Base-by-base conservation (phyloP, 1,140 invertebrate genomes). In the Eueides isabella region DNA sequence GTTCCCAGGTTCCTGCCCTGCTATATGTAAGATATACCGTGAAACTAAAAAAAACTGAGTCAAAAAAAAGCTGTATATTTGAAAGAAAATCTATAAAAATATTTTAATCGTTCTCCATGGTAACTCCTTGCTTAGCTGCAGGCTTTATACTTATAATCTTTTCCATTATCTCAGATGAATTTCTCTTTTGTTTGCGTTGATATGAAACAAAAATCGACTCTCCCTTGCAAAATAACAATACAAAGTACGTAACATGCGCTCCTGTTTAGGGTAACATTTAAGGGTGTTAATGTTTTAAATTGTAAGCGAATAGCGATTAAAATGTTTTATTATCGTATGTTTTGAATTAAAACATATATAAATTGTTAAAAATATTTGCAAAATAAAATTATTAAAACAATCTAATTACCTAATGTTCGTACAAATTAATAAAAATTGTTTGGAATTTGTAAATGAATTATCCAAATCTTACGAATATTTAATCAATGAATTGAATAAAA, bases 141-240 rank as follows among this genome's bases (percentile, higher is more conserved):
- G 61, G 61, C 61, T 63, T 31, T 31, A 63, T 31, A 16, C 44
- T 67, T 44, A 67, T 69, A 77, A 77, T 77, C 71, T 74, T 26
- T 61, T 78, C 30, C 61, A 78, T 78, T 78, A 71, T 76, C 66
- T 68, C 69, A 63, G 72, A 78, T 65, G 72, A 75, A 72, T 63
- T 66, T 72, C 67, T 69, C 75, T 62, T 68, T 79, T 79, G 78
- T 79, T 74, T 69, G 55, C 29, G 29, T 70, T 74, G 31, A 72
- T 74, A 76, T 68, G 55, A 73, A 77, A 78, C 71, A 75, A 78
- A 75, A 81, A 75, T 81, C 77, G 64, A 82, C 83, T 83, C 87
- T 87, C 88, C 85, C 81, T 85, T 81, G 78, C 88, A 91, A 93
- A 80, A 89, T 92, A 82, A 76, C 67, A 71, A 68, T 82, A 85